Evolutionary conservation across 2,113 vertebrate species (phyloP).

Genomic region (human): DNA sequence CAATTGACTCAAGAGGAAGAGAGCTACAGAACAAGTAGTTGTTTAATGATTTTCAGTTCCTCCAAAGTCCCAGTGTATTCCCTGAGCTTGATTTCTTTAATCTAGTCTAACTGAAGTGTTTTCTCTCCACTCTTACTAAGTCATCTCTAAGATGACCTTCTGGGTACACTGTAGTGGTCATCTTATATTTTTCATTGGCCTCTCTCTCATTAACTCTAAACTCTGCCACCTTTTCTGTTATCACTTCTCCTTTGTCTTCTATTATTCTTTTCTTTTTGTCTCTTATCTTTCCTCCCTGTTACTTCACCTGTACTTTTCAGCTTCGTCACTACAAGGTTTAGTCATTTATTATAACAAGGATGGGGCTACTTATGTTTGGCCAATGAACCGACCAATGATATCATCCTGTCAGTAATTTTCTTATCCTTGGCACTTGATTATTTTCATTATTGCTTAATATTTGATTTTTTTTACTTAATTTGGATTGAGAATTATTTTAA

Average conservation of each 20-base stretch:
- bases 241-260: neutral
- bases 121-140: neutral
- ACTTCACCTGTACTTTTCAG: neutral
- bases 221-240: neutral
- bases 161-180: neutral
- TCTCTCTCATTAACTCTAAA: neutral
- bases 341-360: neutral
- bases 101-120: no score
- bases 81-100: neutral
- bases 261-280: neutral
- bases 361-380: neutral
- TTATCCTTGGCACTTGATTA: neutral
- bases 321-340: neutral
- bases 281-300: neutral
- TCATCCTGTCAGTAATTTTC: neutral
- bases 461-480: neutral
- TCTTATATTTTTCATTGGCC: neutral
- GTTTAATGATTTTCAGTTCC: no score
- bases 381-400: neutral
- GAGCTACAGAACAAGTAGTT: neutral
- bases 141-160: neutral
- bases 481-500: neutral
- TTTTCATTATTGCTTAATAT: neutral
- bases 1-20: neutral
- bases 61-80: neutral